phyloP scores from a whole-genome alignment of 2,888 invertebrate species.

The Tipula unca region DNA sequence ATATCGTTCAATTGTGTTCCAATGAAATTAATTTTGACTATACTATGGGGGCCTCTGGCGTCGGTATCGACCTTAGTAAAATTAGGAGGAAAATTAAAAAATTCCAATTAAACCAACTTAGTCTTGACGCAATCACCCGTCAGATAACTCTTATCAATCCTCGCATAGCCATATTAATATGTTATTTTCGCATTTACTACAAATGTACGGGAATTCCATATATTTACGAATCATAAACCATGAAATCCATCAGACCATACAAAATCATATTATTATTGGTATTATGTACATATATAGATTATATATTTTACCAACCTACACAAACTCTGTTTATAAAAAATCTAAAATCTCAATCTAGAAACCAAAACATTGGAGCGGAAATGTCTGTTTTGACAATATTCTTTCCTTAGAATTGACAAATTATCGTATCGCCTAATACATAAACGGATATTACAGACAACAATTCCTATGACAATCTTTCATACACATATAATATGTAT shows the following conservation, averaged over 20 bases:
- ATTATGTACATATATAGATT: neutral
- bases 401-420: neutral
- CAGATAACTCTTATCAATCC: too few relatives aligned
- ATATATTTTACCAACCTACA: neutral
- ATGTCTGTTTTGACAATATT: neutral
- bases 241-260: neutral
- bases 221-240: neutral
- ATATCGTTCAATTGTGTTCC: too few relatives aligned
- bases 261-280: neutral
- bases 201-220: neutral
- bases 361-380: neutral
- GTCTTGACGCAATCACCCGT: too few relatives aligned
- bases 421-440: slow-evolving; percentile 1
- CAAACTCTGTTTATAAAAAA: neutral
- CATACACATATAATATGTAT: neutral
- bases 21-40: too few relatives aligned
- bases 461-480: neutral
- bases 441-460: neutral
- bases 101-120: too few relatives aligned
- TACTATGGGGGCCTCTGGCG: too few relatives aligned
- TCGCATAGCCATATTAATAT: too few relatives aligned
- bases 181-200: too few relatives aligned
- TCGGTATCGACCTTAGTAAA: too few relatives aligned
- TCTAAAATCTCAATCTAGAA: neutral
- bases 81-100: too few relatives aligned